Percentiles rank a stretch among this genome's conserved stretches.
phyloP scores from a whole-genome alignment of 1,140 invertebrate species.

The Ceratosolen fusciceps region DNA sequence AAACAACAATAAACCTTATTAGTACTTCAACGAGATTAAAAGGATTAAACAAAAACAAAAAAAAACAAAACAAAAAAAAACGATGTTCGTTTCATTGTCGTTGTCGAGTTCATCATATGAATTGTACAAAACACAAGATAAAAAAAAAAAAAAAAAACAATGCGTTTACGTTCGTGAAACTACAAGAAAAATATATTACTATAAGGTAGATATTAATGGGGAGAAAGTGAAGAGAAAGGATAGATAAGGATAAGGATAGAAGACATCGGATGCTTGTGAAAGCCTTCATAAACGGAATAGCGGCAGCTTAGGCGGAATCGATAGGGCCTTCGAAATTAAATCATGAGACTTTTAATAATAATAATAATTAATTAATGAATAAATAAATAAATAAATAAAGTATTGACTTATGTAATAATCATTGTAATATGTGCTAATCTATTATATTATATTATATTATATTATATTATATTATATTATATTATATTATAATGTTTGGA shows the following conservation, averaged over 20 bases:
- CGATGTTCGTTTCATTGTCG: slow-evolving; percentile 34
- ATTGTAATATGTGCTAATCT: slow-evolving; percentile 16
- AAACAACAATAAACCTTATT: too few species aligned
- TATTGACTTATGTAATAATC: slow-evolving; percentile 27
- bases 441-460: slow-evolving; percentile 21
- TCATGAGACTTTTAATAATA: slow-evolving; percentile 16
- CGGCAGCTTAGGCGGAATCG: slow-evolving; percentile 33
- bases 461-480: too few species aligned
- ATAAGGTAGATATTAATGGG: slow-evolving; percentile 38
- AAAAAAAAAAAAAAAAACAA: too few species aligned
- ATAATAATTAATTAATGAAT: slow-evolving; percentile 2
- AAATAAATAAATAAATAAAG: slow-evolving; percentile 6
- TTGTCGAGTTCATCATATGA: slow-evolving; percentile 36
- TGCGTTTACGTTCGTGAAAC: slow-evolving; percentile 45
- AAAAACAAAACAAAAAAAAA: too few species aligned
- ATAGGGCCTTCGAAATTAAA: slow-evolving; percentile 38
- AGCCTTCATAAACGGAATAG: slow-evolving; percentile 39
- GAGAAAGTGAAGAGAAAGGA: too few species aligned
- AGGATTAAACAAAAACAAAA: too few species aligned
- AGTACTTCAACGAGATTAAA: slow-evolving; percentile 26
- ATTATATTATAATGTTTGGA: slow-evolving; percentile 25
- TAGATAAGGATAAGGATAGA: background rate
- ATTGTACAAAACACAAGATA: slow-evolving; percentile 44
- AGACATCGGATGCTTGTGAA: slow-evolving; percentile 44
- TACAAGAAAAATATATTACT: slow-evolving; percentile 34